Base-by-base conservation (phyloP, 2,888 invertebrate genomes). In the Rhagophthalmus giganteus region DNA sequence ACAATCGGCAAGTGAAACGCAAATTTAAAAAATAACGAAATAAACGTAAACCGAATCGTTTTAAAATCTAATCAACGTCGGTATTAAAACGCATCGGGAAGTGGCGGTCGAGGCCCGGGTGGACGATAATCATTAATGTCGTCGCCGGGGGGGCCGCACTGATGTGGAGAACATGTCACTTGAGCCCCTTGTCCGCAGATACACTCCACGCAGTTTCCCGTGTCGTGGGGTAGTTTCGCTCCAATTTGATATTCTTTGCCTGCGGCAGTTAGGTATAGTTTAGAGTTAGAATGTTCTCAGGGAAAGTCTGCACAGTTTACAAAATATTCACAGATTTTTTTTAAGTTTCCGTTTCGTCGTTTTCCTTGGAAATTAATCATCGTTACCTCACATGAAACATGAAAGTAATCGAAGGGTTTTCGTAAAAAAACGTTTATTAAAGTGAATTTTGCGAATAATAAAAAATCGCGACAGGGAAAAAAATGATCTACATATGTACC, bases 161-260 rank as follows among this genome's bases (percentile, higher is more conserved):
- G 72, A 53, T 75, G 71, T 2, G 75, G 75, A 5, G 74, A 75
- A 60, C 75, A 75, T 37, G 73, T 71, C 20, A 75, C 69, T 57
- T 73, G 73, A 1, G 73, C 81, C 49, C 81, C 82, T 54, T 77
- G 74, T 55, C 80, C 82, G 71, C 86, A 86, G 67, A 82, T 79
- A 70, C 86, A 86, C 69, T 85, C 84, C 60, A 85, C 77, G 71
- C 86, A 86, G 70, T 85, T 85, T 61, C 85, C 86, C 41, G 85
- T 85, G 62, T 83, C 81, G 69, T 84, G 83, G 6, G 85, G 85
- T 59, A 86, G 74, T 57, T 80, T 76, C 64, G 84, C 83, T 26
- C 85, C 86, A 57, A 83, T 78, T 65, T 79, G 78, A 70, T 86
- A 86, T 61, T 79, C 75, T 54, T 78, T 78, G 53, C 84, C 84